These are phyloP conservation scores for Batillaria attramentaria DNA, from an alignment of 1,140 invertebrate species.

Conservation along the genomic window DNA sequence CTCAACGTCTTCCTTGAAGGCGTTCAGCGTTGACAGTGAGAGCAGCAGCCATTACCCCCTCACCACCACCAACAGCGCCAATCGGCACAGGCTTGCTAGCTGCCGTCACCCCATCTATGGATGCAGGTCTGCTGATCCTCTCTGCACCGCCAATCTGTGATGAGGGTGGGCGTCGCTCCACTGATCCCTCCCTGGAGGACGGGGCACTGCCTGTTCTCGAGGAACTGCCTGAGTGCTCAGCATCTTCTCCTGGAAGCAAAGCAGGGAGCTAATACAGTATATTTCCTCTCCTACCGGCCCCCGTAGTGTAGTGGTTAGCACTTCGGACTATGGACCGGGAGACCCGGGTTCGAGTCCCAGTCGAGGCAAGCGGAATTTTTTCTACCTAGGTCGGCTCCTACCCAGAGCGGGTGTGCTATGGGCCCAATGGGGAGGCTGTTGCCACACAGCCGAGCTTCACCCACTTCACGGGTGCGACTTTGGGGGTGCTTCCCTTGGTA, in stretches of 20 bases:
- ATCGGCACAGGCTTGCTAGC: neutral
- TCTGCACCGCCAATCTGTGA: neutral
- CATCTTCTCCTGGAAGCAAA: constrained; percentile 39
- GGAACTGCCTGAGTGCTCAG: constrained; percentile 40
- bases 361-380: no score
- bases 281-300: no score
- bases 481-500: no score
- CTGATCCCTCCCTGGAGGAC: constrained; percentile 46
- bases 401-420: no score
- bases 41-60: neutral
- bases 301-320: no score
- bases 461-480: no score
- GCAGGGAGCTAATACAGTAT: neutral
- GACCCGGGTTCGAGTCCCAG: no score
- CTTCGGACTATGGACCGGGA: no score
- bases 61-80: neutral
- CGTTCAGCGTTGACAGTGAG: neutral
- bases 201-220: constrained; percentile 35
- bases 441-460: no score
- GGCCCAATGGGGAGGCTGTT: no score
- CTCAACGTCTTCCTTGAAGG: constrained; percentile 5
- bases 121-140: neutral
- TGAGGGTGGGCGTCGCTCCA: constrained; percentile 34
- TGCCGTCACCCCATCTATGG: neutral
- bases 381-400: no score